These are phyloP conservation scores for Dendrocopos noguchii DNA, from an alignment of 2,113 vertebrate genomes.

Conservation along the genomic window DNA sequence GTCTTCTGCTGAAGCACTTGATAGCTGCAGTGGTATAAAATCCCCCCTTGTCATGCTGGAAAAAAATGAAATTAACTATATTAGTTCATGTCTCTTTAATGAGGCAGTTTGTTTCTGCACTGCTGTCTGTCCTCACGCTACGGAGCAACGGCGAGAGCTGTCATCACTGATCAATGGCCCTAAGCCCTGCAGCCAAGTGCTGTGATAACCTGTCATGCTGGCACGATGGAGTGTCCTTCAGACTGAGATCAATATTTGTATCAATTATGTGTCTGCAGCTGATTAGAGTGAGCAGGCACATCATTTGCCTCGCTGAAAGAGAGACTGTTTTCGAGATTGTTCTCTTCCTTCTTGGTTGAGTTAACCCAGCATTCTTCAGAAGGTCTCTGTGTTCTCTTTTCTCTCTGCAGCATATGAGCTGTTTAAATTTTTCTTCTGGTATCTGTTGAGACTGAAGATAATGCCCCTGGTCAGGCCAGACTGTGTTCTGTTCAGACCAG, in stretches of 20 bases:
- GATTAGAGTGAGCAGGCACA: not conserved
- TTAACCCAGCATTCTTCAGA: not conserved
- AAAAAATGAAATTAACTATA: not conserved
- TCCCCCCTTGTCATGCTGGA: not conserved
- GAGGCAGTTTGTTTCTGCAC: not conserved
- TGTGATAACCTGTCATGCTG: not conserved
- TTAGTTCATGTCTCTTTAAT: not conserved
- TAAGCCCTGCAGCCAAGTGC: slow-evolving; percentile 43
- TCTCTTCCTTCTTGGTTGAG: not conserved
- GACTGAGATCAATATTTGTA: slow-evolving; percentile 56
- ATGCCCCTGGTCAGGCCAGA: not conserved
- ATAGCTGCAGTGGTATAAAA: not conserved
- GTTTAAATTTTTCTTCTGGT: not conserved
- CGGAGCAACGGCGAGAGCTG: not conserved
- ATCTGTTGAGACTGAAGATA: not conserved
- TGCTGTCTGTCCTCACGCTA: not conserved
- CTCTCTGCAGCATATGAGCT: not conserved
- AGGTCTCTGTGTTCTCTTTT: not conserved
- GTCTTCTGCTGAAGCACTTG: not conserved
- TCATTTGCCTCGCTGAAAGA: not conserved
- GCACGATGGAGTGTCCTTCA: slow-evolving; percentile 54
- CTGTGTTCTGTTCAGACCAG: not conserved
- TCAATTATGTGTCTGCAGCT: slow-evolving; percentile 50
- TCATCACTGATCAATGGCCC: slow-evolving; percentile 16
- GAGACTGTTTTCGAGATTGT: not conserved